Evolutionary conservation across 2,797 vertebrate species (phyloP), one percentile per base, ranked within the genome.

Genomic region (Psittacula echo): DNA sequence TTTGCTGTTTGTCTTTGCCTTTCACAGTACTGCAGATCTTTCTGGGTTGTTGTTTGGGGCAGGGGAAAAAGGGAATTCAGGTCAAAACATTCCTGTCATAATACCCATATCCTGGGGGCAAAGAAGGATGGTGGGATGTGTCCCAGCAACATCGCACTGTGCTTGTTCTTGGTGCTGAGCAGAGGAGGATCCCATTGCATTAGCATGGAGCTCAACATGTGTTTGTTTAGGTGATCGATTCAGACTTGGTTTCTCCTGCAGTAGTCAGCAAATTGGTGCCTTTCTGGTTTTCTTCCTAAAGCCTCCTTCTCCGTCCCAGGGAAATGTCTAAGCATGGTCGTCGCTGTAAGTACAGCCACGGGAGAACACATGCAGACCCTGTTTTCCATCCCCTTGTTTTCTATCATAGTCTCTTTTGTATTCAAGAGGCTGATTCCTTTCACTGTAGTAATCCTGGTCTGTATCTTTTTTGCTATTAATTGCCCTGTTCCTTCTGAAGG

Each of bases 41-140:
- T 41, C 13, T 21, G 37, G 24, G 2, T 5, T 27, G 11, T 42
- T 66, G 54, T 41, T 23, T 4, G 17, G 18, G 45, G 15, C 3
- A 9, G 62, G 32, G 48, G 9, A 34, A 39, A 32, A 60, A 58
- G 4, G 27, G 16, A 23, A 67, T 8, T 4, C 7, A 13, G 19
- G 18, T 26, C n/a, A 50, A 45, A 89, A 4, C 5, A 1, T 61
- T 50, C 67, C 11, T 48, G 15, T n/a, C 5, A 0, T 6, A 26
- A 18, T 8, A 19, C 5, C 32, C 30, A 10, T 5, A 30, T 14
- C 3, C 45, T 47, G 68, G 56, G 47, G 17, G 17, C 5, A 5
- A 7, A 27, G 30, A 30, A 29, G 41, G 26, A 37, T 19, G 1
- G 20, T 2, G 23, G 70, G 61, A 17, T 0, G 26, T 27, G 21